Conservation (phyloP, 2,888 invertebrate genomes). For the Andrena trimmerana region DNA sequence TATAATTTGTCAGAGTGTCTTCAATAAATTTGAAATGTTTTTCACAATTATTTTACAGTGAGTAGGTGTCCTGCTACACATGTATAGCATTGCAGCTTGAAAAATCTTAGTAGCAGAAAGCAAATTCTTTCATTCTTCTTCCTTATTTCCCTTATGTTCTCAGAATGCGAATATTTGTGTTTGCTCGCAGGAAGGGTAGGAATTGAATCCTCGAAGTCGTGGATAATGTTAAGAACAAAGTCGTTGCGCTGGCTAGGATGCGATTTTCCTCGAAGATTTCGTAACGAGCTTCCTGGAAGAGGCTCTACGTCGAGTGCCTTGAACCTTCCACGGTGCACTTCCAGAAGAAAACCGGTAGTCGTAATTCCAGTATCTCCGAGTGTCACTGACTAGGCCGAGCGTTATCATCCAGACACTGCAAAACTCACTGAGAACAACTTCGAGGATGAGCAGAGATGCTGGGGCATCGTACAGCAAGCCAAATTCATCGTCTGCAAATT, state of each 20-base stretch:
- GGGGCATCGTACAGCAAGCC: not conserved
- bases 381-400: conserved; percentile 53
- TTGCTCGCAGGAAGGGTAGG: not conserved
- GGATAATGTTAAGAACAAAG: conserved; percentile 3
- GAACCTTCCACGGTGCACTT: conserved; percentile 47
- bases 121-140: not conserved
- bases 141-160: not conserved
- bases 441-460: conserved; percentile 3
- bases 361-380: conserved; percentile 64
- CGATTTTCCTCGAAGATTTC: conserved; percentile 68
- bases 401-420: conserved; percentile 50
- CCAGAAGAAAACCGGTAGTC: conserved; percentile 70
- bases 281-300: conserved; percentile 65
- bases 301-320: conserved; percentile 44
- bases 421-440: conserved; percentile 4
- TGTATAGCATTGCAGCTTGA: not conserved
- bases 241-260: conserved; percentile 29
- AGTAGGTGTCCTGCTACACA: no score
- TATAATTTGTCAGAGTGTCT: no score
- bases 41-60: no score
- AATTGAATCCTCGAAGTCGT: not conserved
- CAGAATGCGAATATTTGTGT: not conserved
- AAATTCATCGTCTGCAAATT: conserved; percentile 12
- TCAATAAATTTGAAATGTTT: no score
- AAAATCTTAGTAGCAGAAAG: not conserved